Percentiles rank a stretch among this genome's conserved stretches.
These are phyloP conservation scores for Athrips mouffetella DNA, from an alignment of 2,888 invertebrate genomes.

Conservation along the genomic window DNA sequence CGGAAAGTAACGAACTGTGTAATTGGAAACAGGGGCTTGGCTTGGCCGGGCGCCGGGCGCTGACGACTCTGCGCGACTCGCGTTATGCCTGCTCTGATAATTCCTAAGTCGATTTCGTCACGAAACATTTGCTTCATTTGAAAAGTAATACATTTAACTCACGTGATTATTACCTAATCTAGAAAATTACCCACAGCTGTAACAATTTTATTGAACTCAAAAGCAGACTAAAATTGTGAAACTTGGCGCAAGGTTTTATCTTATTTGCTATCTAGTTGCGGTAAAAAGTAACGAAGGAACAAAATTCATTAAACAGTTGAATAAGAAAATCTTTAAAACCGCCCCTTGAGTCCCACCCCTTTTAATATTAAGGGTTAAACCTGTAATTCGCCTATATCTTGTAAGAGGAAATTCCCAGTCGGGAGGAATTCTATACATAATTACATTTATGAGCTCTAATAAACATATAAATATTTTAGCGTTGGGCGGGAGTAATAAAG, in stretches of 20 bases:
- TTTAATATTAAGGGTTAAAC: conserved; percentile 13
- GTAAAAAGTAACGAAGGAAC: not conserved
- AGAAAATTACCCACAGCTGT: not conserved
- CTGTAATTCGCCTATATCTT: conserved; percentile 7
- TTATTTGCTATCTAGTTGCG: not conserved
- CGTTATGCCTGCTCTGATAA: conserved; percentile 39
- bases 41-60: conserved; percentile 36
- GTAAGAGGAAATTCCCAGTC: conserved; percentile 5
- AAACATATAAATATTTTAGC: not conserved
- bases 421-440: conserved; percentile 4
- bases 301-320: conserved; percentile 5
- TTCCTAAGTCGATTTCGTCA: conserved; percentile 29
- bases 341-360: not conserved
- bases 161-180: not conserved
- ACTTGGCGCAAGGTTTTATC: not conserved
- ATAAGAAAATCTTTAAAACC: conserved; percentile 9
- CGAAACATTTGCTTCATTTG: conserved; percentile 6
- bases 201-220: not conserved
- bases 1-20: conserved; percentile 67
- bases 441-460: conserved; percentile 6
- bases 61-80: conserved; percentile 40
- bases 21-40: conserved; percentile 60
- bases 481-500: not conserved
- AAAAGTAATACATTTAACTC: not conserved
- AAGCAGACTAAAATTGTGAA: not conserved